Percentiles rank a stretch among this genome's conserved stretches.
These are phyloP conservation scores for Anisognathus igniventris DNA, from an alignment of 2,797 vertebrate species.

Conservation along the genomic window DNA sequence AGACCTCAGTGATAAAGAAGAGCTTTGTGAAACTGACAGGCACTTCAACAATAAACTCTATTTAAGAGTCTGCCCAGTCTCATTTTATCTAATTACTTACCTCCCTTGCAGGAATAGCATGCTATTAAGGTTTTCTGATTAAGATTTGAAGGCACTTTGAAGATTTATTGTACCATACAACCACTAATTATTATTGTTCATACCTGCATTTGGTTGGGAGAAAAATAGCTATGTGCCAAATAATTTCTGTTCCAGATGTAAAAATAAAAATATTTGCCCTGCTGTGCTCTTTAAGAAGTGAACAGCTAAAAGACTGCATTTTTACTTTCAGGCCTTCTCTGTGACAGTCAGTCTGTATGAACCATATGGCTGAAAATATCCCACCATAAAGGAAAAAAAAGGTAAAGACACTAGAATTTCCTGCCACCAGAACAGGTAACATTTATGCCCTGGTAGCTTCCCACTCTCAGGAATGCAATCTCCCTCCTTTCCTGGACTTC, in stretches of 20 bases:
- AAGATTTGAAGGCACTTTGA: constrained; percentile 49
- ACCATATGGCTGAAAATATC: not conserved
- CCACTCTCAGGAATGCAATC: not conserved
- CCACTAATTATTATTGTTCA: constrained; percentile 53
- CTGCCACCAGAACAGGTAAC: not conserved
- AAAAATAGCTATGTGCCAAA: not conserved
- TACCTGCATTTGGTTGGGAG: not conserved
- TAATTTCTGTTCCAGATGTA: not conserved
- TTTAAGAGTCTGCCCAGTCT: constrained; percentile 22
- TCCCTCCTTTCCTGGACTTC: not conserved
- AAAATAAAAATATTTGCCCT: not conserved
- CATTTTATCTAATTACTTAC: constrained; percentile 50
- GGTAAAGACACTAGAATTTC: not conserved
- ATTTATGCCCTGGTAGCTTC: not conserved
- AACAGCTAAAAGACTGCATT: not conserved
- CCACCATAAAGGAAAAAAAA: not conserved
- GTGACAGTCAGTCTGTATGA: not conserved
- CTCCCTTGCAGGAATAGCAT: constrained; percentile 1
- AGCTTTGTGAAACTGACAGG: constrained; percentile 27
- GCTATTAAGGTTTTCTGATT: constrained; percentile 44
- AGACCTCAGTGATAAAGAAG: not conserved
- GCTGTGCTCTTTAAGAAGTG: not conserved
- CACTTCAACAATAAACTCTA: constrained; percentile 16
- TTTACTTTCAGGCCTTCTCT: not conserved
- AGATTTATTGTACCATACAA: constrained; percentile 41